Evolutionary conservation across 2,113 vertebrate species (phyloP).

Genomic region (Gallinago media): DNA sequence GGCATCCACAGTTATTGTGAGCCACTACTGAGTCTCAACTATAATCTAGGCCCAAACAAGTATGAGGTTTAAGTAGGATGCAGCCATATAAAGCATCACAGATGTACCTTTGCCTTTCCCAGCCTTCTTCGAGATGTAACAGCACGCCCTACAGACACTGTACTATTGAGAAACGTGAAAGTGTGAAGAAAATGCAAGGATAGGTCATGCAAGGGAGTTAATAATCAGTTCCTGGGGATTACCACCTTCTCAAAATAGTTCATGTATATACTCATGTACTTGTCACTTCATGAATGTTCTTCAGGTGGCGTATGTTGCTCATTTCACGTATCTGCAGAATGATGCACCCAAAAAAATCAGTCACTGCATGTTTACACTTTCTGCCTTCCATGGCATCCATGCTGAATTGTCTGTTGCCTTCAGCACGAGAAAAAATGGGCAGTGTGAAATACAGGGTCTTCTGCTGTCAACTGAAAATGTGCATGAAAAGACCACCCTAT

Average conservation of each 20-base stretch:
- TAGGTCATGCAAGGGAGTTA: not conserved
- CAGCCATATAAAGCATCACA: not conserved
- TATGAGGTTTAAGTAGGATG: not conserved
- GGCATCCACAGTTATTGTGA: not conserved
- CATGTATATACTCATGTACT: fast-evolving
- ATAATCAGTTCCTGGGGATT: not conserved
- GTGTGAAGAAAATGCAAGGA: not conserved
- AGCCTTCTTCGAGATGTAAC: not conserved
- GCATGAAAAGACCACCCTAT: not conserved
- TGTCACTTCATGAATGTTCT: not conserved
- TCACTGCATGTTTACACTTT: not conserved
- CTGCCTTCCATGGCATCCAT: not conserved
- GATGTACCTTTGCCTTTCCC: fast-evolving
- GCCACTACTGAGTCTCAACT: not conserved
- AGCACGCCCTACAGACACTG: not conserved
- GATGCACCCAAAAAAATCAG: not conserved
- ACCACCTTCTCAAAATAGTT: not conserved
- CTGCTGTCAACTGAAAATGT: not conserved
- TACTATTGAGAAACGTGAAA: not conserved
- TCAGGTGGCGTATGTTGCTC: not conserved
- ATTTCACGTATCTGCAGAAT: not conserved
- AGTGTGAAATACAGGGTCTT: not conserved
- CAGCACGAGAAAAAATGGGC: not conserved
- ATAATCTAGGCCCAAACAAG: not conserved
- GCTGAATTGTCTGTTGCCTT: not conserved